Evolutionary conservation across 2,797 vertebrate genomes (phyloP).

Genomic region (Sardinella longiceps): DNA sequence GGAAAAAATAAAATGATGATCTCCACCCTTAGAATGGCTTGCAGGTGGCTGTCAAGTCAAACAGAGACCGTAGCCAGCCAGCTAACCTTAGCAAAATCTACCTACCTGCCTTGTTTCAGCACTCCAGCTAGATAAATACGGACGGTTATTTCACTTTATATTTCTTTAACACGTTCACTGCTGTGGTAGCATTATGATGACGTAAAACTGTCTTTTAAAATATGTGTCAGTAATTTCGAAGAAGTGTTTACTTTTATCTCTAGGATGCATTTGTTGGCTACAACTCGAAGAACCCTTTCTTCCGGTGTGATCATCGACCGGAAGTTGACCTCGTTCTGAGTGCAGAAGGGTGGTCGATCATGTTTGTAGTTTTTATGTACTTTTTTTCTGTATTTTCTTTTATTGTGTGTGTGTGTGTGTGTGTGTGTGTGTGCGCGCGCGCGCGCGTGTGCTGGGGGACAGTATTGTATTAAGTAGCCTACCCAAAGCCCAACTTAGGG

Average conservation of each 20-base stretch:
- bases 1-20: background rate
- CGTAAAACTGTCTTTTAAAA: slow-evolving; percentile 32
- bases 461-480: too few relatives aligned
- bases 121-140: slow-evolving; percentile 66
- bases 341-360: background rate
- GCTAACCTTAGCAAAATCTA: slow-evolving; percentile 39
- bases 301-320: slow-evolving; percentile 43
- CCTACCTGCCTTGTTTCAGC: slow-evolving; percentile 73
- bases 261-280: slow-evolving; percentile 16
- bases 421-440: too few relatives aligned
- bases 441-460: too few relatives aligned
- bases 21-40: background rate
- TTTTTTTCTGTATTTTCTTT: too few relatives aligned
- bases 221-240: background rate
- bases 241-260: slow-evolving; percentile 9
- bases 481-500: too few relatives aligned
- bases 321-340: slow-evolving; percentile 40
- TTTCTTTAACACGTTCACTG: slow-evolving; percentile 55
- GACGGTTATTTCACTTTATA: slow-evolving; percentile 47
- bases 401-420: too few relatives aligned
- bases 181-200: slow-evolving; percentile 66
- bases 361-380: background rate
- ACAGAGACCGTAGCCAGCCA: background rate
- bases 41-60: background rate
- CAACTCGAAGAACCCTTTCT: slow-evolving; percentile 26